Percentiles rank a stretch among this genome's conserved stretches.
These are phyloP conservation scores for Dreissena polymorpha DNA, from an alignment of 1,140 invertebrate species.

Conservation along the genomic window DNA sequence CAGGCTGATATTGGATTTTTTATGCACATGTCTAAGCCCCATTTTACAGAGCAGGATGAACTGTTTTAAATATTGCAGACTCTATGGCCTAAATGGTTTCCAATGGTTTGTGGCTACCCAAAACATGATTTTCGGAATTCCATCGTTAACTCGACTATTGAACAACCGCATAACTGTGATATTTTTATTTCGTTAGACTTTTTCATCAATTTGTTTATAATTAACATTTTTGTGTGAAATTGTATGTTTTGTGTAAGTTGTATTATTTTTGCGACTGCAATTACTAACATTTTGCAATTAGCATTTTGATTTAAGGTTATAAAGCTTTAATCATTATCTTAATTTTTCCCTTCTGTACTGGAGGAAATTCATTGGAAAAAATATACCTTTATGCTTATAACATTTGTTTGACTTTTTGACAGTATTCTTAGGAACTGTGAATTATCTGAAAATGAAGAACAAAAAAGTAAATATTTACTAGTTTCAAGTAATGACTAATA, in stretches of 20 bases:
- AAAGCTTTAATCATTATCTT: background rate
- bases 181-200: background rate
- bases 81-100: conserved; percentile 42
- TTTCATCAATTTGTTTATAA: background rate
- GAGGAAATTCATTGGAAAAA: background rate
- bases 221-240: background rate
- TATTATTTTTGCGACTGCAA: too few species aligned
- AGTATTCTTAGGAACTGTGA: too few species aligned
- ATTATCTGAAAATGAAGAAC: too few species aligned
- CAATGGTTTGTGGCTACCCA: conserved; percentile 60
- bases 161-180: conserved; percentile 13
- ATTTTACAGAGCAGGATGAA: background rate
- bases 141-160: conserved; percentile 55
- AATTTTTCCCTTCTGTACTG: background rate
- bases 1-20: background rate
- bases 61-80: conserved; percentile 45
- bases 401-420: too few species aligned
- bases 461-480: too few species aligned
- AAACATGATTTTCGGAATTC: conserved; percentile 63
- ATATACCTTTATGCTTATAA: too few species aligned
- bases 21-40: background rate
- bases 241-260: background rate
- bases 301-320: background rate
- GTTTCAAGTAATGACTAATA: too few species aligned
- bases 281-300: background rate